phyloP scores from a whole-genome alignment of 2,797 vertebrate species.

The Coregonus ussuriensis region DNA sequence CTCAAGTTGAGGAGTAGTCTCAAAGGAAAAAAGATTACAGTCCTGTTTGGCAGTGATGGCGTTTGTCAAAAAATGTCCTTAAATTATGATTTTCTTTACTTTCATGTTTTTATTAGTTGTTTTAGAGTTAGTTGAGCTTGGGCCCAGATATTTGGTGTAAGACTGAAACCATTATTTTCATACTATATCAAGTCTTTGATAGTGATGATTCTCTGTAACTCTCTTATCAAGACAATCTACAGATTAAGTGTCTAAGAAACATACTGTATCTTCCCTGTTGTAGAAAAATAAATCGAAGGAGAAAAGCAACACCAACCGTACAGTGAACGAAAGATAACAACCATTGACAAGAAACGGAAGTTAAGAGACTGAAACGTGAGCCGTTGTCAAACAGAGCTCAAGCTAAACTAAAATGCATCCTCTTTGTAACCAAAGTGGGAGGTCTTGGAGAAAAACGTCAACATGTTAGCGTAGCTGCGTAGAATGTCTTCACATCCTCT shows the following conservation, averaged over 20 bases:
- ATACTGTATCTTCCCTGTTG: not conserved
- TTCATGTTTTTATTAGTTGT: slow-evolving; percentile 49
- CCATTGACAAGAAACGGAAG: not conserved
- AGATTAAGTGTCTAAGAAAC: not conserved
- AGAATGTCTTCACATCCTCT: not conserved
- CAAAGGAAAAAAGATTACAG: slow-evolving; percentile 74
- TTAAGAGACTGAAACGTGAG: not conserved
- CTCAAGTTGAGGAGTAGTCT: slow-evolving; percentile 69
- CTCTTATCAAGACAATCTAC: not conserved
- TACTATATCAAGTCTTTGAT: not conserved
- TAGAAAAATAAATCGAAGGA: not conserved
- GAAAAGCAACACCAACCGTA: not conserved
- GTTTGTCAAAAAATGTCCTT: slow-evolving; percentile 67
- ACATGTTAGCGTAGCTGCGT: not conserved
- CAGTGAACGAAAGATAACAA: not conserved
- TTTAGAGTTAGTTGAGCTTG: slow-evolving; percentile 21
- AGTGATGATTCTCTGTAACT: not conserved
- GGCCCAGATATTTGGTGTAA: not conserved
- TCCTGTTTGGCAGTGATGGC: slow-evolving; percentile 69
- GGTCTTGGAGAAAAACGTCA: not conserved
- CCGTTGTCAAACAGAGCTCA: not conserved
- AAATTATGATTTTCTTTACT: slow-evolving; percentile 61
- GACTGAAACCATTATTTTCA: not conserved
- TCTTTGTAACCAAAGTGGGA: not conserved
- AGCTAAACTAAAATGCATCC: not conserved